Evolutionary conservation across 2,888 invertebrate species (phyloP).

Genomic region (Nudaria mundana): DNA sequence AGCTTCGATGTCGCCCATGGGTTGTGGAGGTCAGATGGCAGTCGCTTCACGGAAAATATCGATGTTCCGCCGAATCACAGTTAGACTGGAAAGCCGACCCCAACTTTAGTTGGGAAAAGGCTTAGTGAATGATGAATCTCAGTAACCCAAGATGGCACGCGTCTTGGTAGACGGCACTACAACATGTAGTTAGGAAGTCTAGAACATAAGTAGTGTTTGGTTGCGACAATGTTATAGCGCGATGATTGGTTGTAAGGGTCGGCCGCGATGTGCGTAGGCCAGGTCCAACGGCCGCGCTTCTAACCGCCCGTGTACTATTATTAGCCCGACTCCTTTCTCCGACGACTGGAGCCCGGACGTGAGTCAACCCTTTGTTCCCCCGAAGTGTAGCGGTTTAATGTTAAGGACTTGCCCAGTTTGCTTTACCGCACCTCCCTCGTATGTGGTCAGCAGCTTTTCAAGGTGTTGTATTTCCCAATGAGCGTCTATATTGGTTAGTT

Average conservation of each 20-base stretch:
- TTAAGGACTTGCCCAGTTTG: slow-evolving; percentile 39
- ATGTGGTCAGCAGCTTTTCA: slow-evolving; percentile 43
- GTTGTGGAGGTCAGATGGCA: no score
- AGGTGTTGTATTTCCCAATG: slow-evolving; percentile 63
- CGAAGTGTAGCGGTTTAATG: slow-evolving; percentile 51
- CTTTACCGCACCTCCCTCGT: slow-evolving; percentile 23
- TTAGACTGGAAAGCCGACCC: no score
- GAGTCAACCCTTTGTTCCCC: slow-evolving; percentile 74
- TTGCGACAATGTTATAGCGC: slow-evolving; percentile 11
- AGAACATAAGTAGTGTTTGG: no score
- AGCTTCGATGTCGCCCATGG: no score
- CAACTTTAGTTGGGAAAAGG: no score
- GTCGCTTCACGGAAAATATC: no score
- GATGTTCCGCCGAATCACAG: no score
- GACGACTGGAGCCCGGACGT: slow-evolving; percentile 61
- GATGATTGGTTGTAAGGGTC: slow-evolving; percentile 43
- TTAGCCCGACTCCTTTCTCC: slow-evolving; percentile 68
- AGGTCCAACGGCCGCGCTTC: slow-evolving; percentile 58
- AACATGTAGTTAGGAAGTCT: no score
- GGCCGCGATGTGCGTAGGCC: slow-evolving; percentile 57
- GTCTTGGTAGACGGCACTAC: no score
- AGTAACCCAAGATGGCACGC: no score
- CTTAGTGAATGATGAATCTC: no score
- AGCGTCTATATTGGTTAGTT: slow-evolving; percentile 61
- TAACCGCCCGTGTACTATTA: slow-evolving; percentile 67